Base-by-base conservation (phyloP, 2,113 vertebrate genomes). In the Glareola pratincola region DNA sequence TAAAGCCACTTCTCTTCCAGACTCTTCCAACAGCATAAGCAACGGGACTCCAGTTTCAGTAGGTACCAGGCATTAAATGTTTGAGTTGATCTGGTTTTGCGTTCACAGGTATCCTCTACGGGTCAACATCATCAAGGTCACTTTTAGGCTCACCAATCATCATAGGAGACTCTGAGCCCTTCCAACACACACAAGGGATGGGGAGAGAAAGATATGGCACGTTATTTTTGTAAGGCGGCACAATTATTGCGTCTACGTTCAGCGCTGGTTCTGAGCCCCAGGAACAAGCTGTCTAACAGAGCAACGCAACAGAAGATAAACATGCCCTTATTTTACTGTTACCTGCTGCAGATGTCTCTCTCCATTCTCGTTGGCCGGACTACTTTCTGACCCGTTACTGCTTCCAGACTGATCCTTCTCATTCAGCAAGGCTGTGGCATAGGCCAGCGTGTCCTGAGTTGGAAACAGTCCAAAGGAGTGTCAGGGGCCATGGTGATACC, bases 91-190 rank as follows among this genome's bases (percentile, higher is more conserved):
- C 64, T 94, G 64, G 30, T 94, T 66, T 43, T 20, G 68, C 54
- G 66, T 84, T 77, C 73, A 41, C 3, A 43, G 84, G 81, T 78
- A 64, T 76, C 83, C 76, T 94, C 96, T 99, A 99, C 1, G 99
- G 98, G 94, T 99, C 99, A 5, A 99, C 99, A 4, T 99, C 99
- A 41, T 99, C 99, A 85, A 99, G 98, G 98, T 99, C 99, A 95
- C 99, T 99, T 98, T 99, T 99, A 30, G 99, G 98, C 91, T 99
- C 99, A 8, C 99, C 99, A 30, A 99, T 98, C 99, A 99, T 99
- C 99, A 99, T 99, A 91, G 99, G 99, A 96, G 99, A 99, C 90
- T 99, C 99, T 1, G 99, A 99, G 75, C 99, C 99, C 99, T 99
- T 98, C 85, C 30, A 76, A 92, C 30, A 92, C 68, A 97, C 82